Percentiles rank a stretch among this genome's conserved stretches.
These are phyloP conservation scores for Alosa sapidissima DNA, from an alignment of 2,797 vertebrate species.

Conservation along the genomic window DNA sequence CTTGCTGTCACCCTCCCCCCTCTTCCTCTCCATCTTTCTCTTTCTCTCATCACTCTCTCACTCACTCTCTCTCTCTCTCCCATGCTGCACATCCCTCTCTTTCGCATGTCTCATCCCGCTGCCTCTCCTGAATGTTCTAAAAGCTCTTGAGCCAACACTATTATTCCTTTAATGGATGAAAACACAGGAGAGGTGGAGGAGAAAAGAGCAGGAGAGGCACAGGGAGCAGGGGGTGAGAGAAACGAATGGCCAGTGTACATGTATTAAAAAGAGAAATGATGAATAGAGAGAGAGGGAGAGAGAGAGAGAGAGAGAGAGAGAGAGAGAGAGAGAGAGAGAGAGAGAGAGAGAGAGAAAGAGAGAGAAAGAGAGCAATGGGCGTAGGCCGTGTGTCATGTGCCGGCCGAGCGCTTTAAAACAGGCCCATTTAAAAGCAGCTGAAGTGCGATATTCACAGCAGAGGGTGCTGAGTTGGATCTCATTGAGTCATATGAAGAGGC, in stretches of 20 bases:
- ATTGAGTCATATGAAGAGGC: slow-evolving; percentile 38
- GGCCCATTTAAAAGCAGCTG: slow-evolving; percentile 32
- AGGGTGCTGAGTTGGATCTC: slow-evolving; percentile 42
- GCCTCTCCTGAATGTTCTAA: slow-evolving; percentile 53
- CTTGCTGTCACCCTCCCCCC: not conserved
- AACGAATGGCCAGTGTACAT: not conserved
- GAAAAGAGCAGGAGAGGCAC: slow-evolving; percentile 20
- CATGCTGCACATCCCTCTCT: slow-evolving; percentile 46
- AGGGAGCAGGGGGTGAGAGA: not conserved
- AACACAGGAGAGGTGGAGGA: slow-evolving; percentile 44
- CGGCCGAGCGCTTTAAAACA: slow-evolving; percentile 26
- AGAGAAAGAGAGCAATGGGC: slow-evolving; percentile 12
- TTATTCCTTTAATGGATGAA: slow-evolving; percentile 68
- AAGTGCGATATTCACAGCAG: slow-evolving; percentile 38
- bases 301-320: not conserved
- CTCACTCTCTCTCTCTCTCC: not conserved
- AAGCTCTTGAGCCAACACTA: slow-evolving; percentile 49
- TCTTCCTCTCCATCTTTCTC: not conserved
- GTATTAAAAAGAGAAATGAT: slow-evolving; percentile 4
- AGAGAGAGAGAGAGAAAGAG: slow-evolving; percentile 1
- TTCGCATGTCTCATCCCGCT: slow-evolving; percentile 55
- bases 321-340: not conserved
- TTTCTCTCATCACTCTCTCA: not conserved
- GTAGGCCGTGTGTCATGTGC: slow-evolving; percentile 16
- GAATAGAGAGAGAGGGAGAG: slow-evolving; percentile 23